Conservation (phyloP, 2,797 vertebrate species). For the Toxotes lorentzi region DNA sequence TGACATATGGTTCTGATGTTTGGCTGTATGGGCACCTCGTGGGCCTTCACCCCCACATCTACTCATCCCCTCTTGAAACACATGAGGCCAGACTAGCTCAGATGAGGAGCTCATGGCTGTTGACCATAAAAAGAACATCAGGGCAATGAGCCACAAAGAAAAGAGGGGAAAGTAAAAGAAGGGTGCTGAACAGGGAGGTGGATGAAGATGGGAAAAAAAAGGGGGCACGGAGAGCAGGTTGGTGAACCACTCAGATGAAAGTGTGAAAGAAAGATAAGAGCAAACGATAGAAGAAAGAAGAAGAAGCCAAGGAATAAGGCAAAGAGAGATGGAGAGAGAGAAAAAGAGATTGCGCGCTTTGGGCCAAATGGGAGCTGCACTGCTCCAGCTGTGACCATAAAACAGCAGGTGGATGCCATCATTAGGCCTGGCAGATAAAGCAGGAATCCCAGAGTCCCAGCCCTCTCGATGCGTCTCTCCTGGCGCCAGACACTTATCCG, state of each 20-base stretch:
- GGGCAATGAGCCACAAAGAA: constrained; percentile 92
- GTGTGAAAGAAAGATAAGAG: constrained; percentile 13
- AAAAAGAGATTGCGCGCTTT: constrained; percentile 65
- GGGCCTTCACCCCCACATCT: constrained; percentile 68
- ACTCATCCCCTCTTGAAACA: constrained; percentile 72
- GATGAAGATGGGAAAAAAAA: constrained; percentile 35
- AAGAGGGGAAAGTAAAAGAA: constrained; percentile 85
- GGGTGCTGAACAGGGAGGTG: constrained; percentile 83
- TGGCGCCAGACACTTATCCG: constrained; percentile 86
- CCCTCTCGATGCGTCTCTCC: constrained; percentile 90
- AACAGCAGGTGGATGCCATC: constrained; percentile 99
- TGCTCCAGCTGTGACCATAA: constrained; percentile 98
- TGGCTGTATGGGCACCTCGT: constrained; percentile 75
- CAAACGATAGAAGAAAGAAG: constrained; percentile 29
- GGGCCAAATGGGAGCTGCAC: constrained; percentile 81
- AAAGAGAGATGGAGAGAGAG: constrained; percentile 81
- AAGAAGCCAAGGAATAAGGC: constrained; percentile 29
- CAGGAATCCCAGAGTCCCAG: constrained; percentile 85
- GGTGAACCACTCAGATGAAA: constrained; percentile 45
- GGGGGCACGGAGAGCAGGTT: constrained; percentile 25
- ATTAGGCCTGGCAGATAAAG: constrained; percentile 98
- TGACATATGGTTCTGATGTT: constrained; percentile 81
- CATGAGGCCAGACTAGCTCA: constrained; percentile 75
- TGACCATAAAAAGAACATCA: constrained; percentile 99
- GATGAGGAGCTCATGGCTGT: constrained; percentile 97